Conservation (phyloP, 2,888 invertebrate species). For the Hoplodrina ambigua region DNA sequence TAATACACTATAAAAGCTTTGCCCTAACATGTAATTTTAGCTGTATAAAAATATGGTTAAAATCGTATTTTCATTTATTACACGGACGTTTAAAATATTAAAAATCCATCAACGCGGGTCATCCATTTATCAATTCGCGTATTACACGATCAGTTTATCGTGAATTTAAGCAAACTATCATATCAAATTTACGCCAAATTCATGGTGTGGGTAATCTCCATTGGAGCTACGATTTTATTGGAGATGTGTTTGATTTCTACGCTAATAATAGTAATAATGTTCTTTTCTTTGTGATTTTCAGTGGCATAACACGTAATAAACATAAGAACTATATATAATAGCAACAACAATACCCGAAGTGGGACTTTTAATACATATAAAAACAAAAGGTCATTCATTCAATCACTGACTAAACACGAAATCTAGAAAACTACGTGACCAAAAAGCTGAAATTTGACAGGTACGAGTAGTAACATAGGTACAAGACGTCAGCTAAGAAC, state of each 20-base stretch:
- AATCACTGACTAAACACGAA: background rate
- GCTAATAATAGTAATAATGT: background rate
- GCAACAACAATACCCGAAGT: too few relatives aligned
- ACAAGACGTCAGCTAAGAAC: too few relatives aligned
- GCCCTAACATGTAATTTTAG: background rate
- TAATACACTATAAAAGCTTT: background rate
- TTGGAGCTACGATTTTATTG: slow-evolving; percentile 25
- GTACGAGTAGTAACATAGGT: too few relatives aligned
- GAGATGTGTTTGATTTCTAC: slow-evolving; percentile 20
- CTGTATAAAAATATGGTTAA: background rate
- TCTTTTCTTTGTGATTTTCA: background rate
- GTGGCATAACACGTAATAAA: background rate
- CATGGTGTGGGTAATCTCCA: slow-evolving; percentile 15
- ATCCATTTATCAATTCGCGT: slow-evolving; percentile 22
- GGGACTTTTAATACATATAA: too few relatives aligned
- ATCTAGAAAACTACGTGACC: background rate
- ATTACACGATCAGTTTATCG: slow-evolving; percentile 22
- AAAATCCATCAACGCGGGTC: slow-evolving; percentile 29
- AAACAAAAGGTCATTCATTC: background rate
- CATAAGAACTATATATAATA: too few relatives aligned
- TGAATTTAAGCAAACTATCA: slow-evolving; percentile 6
- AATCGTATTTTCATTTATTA: slow-evolving; percentile 18
- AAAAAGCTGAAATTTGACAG: too few relatives aligned
- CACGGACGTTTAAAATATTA: slow-evolving; percentile 30
- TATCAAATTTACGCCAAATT: slow-evolving; percentile 28